Base-by-base conservation (phyloP, 2,113 vertebrate species). In the Microtus richardsoni region DNA sequence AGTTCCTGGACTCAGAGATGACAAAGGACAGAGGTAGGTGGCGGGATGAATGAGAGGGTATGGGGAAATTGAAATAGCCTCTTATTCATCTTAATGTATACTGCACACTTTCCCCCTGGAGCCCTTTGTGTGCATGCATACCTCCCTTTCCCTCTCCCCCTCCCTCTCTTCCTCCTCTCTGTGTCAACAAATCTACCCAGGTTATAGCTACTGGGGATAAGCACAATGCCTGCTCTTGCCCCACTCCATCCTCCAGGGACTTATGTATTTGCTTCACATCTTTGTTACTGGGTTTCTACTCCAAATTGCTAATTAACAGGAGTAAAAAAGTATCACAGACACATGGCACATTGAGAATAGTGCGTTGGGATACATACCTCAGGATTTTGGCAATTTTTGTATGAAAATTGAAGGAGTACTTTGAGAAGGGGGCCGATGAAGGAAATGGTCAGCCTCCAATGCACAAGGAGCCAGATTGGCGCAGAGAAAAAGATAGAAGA, bases 351-450 rank as follows among this genome's bases (percentile, higher is more conserved):
- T 54, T 60, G 87, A 39, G 22, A 79, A 78, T 1, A 52, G 49
- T 89, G 49, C 28, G 39, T 73, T 47, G 49, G 22, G 41, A 44
- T 24, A 71, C 12, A 21, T 58, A 14, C 21, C n/a, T 44, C 9
- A 52, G 5, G 26, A 36, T 91, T 91, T 91, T 33, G 33, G 17
- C 52, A 77, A 84, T 66, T 93, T 87, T 91, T 94, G 13, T 88
- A 82, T 52, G n/a, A 68, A 58, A 58, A 68, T 22, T 84, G 26
- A 28, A 90, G 24, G 41, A 88, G 44, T 19, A 36, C 26, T 68
- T n/a, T 41, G 12, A n/a, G 41, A 91, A 74, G 44, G 83, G 54
- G 21, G 13, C 9, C 62, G 17, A 28, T 26, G n/a, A 94, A 91
- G 80, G 39, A 70, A 44, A 82, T 30, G 74, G n/a, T 44, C n/a